Base-by-base conservation (phyloP, 2,888 invertebrate genomes). In the Pristionchus fissidentatus region DNA sequence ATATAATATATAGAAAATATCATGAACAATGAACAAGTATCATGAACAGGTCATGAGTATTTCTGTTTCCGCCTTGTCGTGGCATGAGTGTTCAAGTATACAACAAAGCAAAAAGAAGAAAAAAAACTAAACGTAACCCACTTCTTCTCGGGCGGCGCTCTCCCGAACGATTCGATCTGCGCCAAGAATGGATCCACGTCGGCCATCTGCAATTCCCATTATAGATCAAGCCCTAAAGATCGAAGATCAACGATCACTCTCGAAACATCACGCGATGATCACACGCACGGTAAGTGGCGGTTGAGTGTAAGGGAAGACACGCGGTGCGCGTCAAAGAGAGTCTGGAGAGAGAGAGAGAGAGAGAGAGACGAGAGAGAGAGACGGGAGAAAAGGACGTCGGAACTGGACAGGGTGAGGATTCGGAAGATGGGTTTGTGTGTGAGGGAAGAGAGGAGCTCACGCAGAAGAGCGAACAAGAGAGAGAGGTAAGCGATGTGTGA, bases 91-190 rank as follows among this genome's bases (percentile, higher is more conserved):
- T n/a, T n/a, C n/a, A n/a, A n/a, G n/a, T n/a, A 49, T 49, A 49
- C 19, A 10, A 49, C 10, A 49, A 22, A 77, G 46, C 75, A 77
- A 77, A 77, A 49, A 77, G 46, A 46, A 77, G 49, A 49, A 8
- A 22, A 77, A 22, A 22, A 49, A 32, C 46, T 49, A 41, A 32
- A 15, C 49, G 19, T 35, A 35, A 62, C 80, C 46, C 7, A 81
- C 80, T 57, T 57, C 57, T 62, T 81, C 80, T 81, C 80, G 1
- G 80, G 80, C 1, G 80, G 80, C 4, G 80, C 46, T 7, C 60
- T 26, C 0, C 41, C 80, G 46, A 81, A 81, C 29, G 80, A 81
- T 62, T 81, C 80, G 80, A 81, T 81, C 80, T 81, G 80, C 62
- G 80, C 80, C 62, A 81, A 32, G 62, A 81, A 81, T 19, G 62